Base-by-base conservation (phyloP, 2,797 vertebrate species). In the Numenius phaeopus region DNA sequence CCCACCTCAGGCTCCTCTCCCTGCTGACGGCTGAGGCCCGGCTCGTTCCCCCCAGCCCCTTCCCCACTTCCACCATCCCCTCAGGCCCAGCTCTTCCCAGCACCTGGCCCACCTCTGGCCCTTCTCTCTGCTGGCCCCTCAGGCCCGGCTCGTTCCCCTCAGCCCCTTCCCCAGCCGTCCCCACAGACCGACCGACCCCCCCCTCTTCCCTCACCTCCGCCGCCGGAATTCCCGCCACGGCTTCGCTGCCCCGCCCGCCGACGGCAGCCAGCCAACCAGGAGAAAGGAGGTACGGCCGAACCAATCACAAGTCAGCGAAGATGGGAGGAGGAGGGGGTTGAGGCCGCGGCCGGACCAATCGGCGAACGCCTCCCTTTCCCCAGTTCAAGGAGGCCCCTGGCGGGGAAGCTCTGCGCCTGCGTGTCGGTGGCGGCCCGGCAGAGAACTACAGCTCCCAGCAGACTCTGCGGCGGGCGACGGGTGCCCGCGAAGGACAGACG, bases 381-480 rank as follows among this genome's bases (percentile, higher is more conserved):
- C 7, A 0, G 4, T 4, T 2, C 15, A 7, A 14, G 9, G 6
- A 0, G 19, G 34, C 57, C 18, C 13, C 7, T 2, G 17, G 57
- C 2, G 13, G 27, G 20, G 30, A 5, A 14, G 59, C 9, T 17
- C 1, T 55, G 34, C 77, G 82, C 81, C 4, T 69, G 89, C 71
- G 73, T 23, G 0, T 4, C 1, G 5, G 50, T 8, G n/a, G 32
- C 22, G 0, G 9, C 0, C 8, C 0, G 1, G 4, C 7, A 1
- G 0, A 2, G 4, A 5, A 89, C 89, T 55, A 37, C 77, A n/a
- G 24, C 0, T 50, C 94, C 94, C 91, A 22, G 37, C 7, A 46
- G 23, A 0, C 77, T n/a, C 9, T 61, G 89, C 71, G 66, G 66
- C 9, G 3, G 7, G 1, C 1, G 18, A 39, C 5, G 3, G 86